Evolutionary conservation across 2,113 vertebrate species (phyloP).

Genomic region (Aix galericulata): DNA sequence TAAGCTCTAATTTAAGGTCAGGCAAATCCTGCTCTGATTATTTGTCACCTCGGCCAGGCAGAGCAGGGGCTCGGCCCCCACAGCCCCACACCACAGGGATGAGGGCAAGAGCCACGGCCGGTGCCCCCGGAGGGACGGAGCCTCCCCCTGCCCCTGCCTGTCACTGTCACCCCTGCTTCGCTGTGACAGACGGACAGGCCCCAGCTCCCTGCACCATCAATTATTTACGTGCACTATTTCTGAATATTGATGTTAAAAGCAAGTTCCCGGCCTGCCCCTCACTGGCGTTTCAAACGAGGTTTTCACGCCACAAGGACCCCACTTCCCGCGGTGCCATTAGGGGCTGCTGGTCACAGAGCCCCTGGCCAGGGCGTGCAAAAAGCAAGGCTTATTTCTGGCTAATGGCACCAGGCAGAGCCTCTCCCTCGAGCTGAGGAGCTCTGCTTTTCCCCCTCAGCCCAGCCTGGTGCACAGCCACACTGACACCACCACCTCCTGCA

Average conservation of each 20-base stretch:
- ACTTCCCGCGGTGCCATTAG: neutral
- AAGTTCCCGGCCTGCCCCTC: constrained; percentile 69
- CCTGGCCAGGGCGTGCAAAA: neutral
- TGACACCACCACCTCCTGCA: too few species aligned
- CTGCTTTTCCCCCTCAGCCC: neutral
- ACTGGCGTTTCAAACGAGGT: constrained; percentile 63
- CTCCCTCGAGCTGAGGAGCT: neutral
- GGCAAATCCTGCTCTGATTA: constrained; percentile 43
- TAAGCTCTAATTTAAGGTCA: constrained; percentile 51
- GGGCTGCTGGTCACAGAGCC: neutral
- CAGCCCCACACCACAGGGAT: fast-evolving
- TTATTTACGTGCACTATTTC: constrained; percentile 85
- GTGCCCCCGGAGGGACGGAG: fast-evolving
- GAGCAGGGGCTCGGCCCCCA: fast-evolving
- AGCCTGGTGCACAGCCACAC: neutral
- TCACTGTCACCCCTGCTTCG: constrained; percentile 5
- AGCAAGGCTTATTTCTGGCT: neutral
- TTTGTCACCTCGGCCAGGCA: neutral
- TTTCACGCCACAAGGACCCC: neutral
- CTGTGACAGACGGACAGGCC: constrained; percentile 4
- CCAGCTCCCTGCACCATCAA: constrained; percentile 70
- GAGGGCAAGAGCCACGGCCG: neutral
- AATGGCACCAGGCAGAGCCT: too few species aligned
- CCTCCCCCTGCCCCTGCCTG: neutral
- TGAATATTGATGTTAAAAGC: constrained; percentile 94